A percentile compares a stretch with the other conserved stretches of the same genome.
phyloP scores from a whole-genome alignment of 92 coral and sea anemone genomes.

The Diadumene lineata region DNA sequence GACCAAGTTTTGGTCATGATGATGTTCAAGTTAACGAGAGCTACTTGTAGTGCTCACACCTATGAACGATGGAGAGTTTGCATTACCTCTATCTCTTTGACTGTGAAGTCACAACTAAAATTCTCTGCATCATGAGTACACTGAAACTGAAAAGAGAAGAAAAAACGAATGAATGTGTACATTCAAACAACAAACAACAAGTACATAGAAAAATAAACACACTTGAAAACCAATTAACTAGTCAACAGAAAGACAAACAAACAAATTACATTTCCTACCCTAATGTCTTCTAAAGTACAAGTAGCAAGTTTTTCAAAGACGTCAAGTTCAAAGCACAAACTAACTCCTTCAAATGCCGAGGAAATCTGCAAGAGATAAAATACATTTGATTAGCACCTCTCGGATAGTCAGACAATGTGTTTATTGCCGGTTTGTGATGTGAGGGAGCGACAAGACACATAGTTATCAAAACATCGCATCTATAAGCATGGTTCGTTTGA shows the following conservation, averaged over 20 bases:
- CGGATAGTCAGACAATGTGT: too few relatives aligned
- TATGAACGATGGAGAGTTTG: background rate
- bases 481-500: background rate
- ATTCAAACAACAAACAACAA: too few relatives aligned
- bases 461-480: too few relatives aligned
- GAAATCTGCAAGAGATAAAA: slow-evolving; percentile 41
- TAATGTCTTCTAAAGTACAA: slow-evolving; percentile 49
- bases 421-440: too few relatives aligned
- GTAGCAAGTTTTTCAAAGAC: slow-evolving; percentile 54
- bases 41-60: background rate
- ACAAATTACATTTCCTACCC: background rate
- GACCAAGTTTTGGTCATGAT: too few relatives aligned
- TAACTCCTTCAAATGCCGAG: slow-evolving; percentile 37
- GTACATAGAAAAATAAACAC: too few relatives aligned
- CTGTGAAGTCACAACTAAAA: slow-evolving; percentile 41
- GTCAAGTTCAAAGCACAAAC: slow-evolving; percentile 49
- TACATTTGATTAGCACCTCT: too few relatives aligned
- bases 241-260: background rate
- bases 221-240: background rate
- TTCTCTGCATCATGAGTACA: slow-evolving; percentile 58
- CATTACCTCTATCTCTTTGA: slow-evolving; percentile 62
- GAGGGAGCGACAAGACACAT: too few relatives aligned
- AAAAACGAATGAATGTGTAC: too few relatives aligned
- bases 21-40: too few relatives aligned
- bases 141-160: slow-evolving; percentile 35